Base-by-base conservation (phyloP, 2,888 invertebrate species). In the Neria commutata region DNA sequence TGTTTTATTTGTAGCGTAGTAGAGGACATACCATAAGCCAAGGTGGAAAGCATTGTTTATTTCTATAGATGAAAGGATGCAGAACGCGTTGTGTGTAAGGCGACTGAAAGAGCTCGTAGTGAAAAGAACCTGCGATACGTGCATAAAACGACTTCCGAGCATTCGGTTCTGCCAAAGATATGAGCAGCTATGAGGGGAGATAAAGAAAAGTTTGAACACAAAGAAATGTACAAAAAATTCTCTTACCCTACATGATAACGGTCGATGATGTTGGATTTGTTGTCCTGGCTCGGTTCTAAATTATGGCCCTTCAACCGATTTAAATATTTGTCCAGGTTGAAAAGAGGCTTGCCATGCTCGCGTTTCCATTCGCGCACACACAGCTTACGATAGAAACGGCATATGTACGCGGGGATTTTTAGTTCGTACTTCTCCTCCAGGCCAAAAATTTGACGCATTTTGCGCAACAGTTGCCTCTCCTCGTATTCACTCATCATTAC, bases 51-150 rank as follows among this genome's bases (percentile, higher is more conserved):
- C 86, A 85, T 61, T 84, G 83, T 6, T 79, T 76, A 75, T 94
- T 93, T 67, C 92, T 84, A 64, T 91, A 85, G 65, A 96, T 94
- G 80, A 89, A 95, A 0, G 95, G 95, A 80, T 92, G 91, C 56
- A 96, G 84, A 54, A 88, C 80, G 54, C 90, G 86, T 63, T 87
- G 87, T 4, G 90, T 89, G 74, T 89, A 87, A 0, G 89, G 86
- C 26, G 91, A 91, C 57, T 89, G 84, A 72, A 90, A 87, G 14
- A 86, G 75, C 45, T 84, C 80, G 21, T 85, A 82, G 62, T 85
- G 84, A 24, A 81, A 79, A 59, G 78, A 77, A 1, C 88, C 85
- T 23, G 86, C 82, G 16, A 89, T 76, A 50, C 86, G 72, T 0
- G 85, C 83, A 50, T 85, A 83, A 70, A 83, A 83, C 0, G 78